Evolutionary conservation across 2,113 vertebrate genomes (phyloP), one percentile per base, ranked within the genome.

Genomic region (Oncorhynchus clarkii): DNA sequence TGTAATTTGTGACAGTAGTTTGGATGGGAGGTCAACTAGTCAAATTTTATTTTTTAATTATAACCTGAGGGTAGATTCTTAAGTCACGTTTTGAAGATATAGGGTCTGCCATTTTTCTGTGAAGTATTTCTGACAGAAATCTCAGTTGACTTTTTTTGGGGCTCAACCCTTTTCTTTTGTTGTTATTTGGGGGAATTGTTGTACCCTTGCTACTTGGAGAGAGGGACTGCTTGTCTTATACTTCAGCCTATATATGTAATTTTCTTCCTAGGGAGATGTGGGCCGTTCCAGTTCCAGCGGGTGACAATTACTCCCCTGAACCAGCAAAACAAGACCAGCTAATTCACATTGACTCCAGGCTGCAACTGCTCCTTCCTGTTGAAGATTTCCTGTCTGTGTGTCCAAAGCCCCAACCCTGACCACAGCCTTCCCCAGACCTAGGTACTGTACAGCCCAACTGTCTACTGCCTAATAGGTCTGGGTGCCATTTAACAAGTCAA

Each of bases 291-390:
- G 70, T 78, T 39, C 27, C 71, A 67, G 73, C 88, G 26, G 94
- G 91, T 77, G 93, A 95, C 73, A 96, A 94, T 1, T 99, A 95
- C 68, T 91, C 89, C 70, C 92, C 94, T 0, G 93, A 94, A 64
- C 87, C 74, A 0, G 86, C 66, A 3, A 93, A 96, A 79, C 90
- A 93, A 70, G 79, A 93, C 77, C 93, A 92, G 57, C 92, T 99
- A 71, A 88, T 79, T 27, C 88, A 95, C 79, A 96, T 98, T 20
- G 92, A 96, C 65, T 80, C 84, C 80, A 96, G 94, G 79, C 95
- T 99, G 22, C 87, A 92, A 71, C 84, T 82, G 3, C 81, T 95
- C 1, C 83, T 94, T 1, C 92, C 91, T 62, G 69, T 60, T 13
- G 82, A 89, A 27, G 77, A 82, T 65, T 87, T 86, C 59, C 74